phyloP scores from a whole-genome alignment of 2,797 vertebrate genomes.

The Trachurus trachurus region DNA sequence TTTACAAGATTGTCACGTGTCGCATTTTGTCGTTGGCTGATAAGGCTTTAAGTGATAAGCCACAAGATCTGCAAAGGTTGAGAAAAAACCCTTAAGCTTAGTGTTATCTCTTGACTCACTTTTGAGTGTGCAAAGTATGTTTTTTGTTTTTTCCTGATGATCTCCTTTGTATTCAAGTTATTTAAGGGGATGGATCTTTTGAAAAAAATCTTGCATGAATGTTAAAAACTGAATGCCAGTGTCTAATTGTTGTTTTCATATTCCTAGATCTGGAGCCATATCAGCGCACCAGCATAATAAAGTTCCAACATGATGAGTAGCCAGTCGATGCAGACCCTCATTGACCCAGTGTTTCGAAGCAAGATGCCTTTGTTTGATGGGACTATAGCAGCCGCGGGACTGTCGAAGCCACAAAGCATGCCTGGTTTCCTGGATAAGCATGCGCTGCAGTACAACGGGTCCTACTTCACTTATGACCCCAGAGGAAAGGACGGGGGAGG shows the following conservation, averaged over 20 bases:
- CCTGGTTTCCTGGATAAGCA: slow-evolving; percentile 73
- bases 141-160: slow-evolving; percentile 13
- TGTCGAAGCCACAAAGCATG: slow-evolving; percentile 73
- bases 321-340: slow-evolving; percentile 78
- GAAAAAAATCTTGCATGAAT: background rate
- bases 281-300: slow-evolving; percentile 38
- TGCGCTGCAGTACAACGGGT: slow-evolving; percentile 83
- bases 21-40: slow-evolving; percentile 22
- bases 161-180: background rate
- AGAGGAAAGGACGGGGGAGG: slow-evolving; percentile 75
- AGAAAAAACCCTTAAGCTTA: slow-evolving; percentile 12
- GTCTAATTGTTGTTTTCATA: slow-evolving; percentile 40
- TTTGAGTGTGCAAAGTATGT: background rate
- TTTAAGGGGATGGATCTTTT: background rate
- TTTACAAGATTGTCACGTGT: background rate
- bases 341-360: slow-evolving; percentile 79
- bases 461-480: slow-evolving; percentile 87
- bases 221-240: background rate
- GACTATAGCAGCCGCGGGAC: slow-evolving; percentile 65
- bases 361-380: slow-evolving; percentile 88
- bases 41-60: slow-evolving; percentile 42
- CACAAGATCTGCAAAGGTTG: slow-evolving; percentile 23
- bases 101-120: background rate
- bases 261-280: slow-evolving; percentile 69
- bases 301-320: slow-evolving; percentile 85